Evolutionary conservation across 37 sponge, comb jelly and placozoan species (phyloP), one percentile per base, ranked within the genome.

Genomic region (Dysidea cf. avara): DNA sequence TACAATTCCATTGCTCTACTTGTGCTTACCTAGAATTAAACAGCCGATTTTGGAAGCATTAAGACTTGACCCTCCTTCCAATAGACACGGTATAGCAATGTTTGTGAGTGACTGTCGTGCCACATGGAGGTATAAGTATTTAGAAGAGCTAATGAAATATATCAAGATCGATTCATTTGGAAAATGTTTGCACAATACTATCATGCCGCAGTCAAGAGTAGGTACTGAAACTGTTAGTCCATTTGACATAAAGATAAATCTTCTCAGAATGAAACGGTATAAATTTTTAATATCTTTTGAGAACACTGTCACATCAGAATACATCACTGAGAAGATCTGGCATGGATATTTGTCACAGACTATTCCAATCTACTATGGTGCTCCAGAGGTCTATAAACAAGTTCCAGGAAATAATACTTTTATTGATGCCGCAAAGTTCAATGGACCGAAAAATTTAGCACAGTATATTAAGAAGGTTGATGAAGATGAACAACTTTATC

Each of bases 281-380:
- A 93, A 93, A 77, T 93, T 93, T 40, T 64, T 74, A 9, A 18
- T 93, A 1, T 66, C 88, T 31, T 81, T 93, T 69, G 94, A 93
- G 71, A 93, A 93, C 77, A 84, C 89, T 22, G 46, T 84, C 18
- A 88, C 89, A 47, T 50, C 81, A 21, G 94, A 93, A 37, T 93
- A 93, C 76, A 84, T 88, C 62, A 93, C 94, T 4, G 94, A 93
- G 89, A 93, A 93, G 55, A 78, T 88, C 54, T 93, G 94, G 94
- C 60, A 89, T 81, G 86, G 0, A 76, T n/a, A n/a, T n/a, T n/a
- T n/a, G n/a, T n/a, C n/a, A n/a, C n/a, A n/a, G n/a, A n/a, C n/a
- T n/a, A n/a, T 93, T 17, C 94, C 94, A 17, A 79, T 93, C 9
- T 68, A 78, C 54, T 39, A 39, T 12, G 94, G 94, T 0, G 78